Conservation (phyloP, 1,140 invertebrate species). For the Caligus rogercresseyi region DNA sequence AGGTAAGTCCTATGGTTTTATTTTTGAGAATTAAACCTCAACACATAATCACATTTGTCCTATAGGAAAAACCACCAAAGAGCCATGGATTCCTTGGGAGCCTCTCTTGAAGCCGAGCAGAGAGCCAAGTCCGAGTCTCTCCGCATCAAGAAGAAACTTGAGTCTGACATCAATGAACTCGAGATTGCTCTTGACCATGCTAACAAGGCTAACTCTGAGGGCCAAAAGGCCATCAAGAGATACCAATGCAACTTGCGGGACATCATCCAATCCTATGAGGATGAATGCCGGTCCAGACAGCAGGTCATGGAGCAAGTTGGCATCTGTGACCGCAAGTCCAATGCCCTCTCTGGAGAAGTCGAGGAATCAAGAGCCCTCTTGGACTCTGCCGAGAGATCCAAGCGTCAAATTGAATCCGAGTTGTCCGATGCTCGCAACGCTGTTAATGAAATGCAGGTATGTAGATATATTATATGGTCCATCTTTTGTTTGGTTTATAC, state of each 20-base stretch:
- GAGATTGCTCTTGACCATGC: slow-evolving; percentile 36
- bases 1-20: slow-evolving; percentile 25
- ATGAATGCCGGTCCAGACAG: slow-evolving; percentile 89
- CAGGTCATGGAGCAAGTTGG: slow-evolving; percentile 83
- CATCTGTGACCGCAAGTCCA: slow-evolving; percentile 37
- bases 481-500: neutral
- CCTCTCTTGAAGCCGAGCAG: slow-evolving; percentile 37
- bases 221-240: slow-evolving; percentile 33
- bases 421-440: neutral
- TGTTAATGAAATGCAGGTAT: slow-evolving; percentile 6
- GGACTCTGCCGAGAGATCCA: slow-evolving; percentile 38
- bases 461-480: neutral
- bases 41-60: slow-evolving; percentile 21
- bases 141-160: slow-evolving; percentile 41
- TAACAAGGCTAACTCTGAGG: slow-evolving; percentile 35
- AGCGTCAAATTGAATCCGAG: slow-evolving; percentile 23
- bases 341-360: slow-evolving; percentile 33
- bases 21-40: slow-evolving; percentile 4
- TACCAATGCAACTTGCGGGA: slow-evolving; percentile 1
- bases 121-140: slow-evolving; percentile 36
- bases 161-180: slow-evolving; percentile 41
- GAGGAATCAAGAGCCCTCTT: slow-evolving; percentile 37
- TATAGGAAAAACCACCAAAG: slow-evolving; percentile 91
- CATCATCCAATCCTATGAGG: slow-evolving; percentile 39
- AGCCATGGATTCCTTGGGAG: slow-evolving; percentile 38